Percentiles rank a stretch among this genome's conserved stretches.
phyloP scores from a whole-genome alignment of 2,888 invertebrate species.

The Crepidodera aurea region DNA sequence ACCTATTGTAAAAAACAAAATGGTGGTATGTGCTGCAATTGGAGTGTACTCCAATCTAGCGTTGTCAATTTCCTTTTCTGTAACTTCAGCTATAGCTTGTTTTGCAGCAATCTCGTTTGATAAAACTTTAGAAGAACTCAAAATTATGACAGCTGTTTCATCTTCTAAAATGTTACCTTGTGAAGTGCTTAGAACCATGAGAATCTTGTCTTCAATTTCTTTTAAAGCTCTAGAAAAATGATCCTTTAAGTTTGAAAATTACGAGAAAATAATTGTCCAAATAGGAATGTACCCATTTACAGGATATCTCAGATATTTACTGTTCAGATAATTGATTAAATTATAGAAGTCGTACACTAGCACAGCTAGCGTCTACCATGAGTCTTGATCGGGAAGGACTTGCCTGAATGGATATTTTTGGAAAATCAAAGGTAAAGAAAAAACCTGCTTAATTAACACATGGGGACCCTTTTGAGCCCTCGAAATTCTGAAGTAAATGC shows the following conservation, averaged over 20 bases:
- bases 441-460: too few relatives aligned
- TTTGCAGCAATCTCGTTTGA: constrained; percentile 92
- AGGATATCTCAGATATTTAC: too few relatives aligned
- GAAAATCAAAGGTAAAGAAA: too few relatives aligned
- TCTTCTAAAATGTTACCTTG: constrained; percentile 88
- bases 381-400: too few relatives aligned
- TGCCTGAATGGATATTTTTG: too few relatives aligned
- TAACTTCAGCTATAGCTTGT: constrained; percentile 87
- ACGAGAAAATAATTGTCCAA: too few relatives aligned
- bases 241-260: background rate
- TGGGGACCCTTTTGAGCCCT: too few relatives aligned
- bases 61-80: constrained; percentile 88
- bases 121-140: constrained; percentile 89
- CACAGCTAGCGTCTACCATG: too few relatives aligned
- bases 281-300: too few relatives aligned
- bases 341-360: too few relatives aligned
- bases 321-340: too few relatives aligned
- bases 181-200: constrained; percentile 77
- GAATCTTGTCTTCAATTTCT: constrained; percentile 91
- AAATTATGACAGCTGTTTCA: constrained; percentile 86
- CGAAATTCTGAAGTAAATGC: too few relatives aligned
- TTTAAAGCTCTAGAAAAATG: constrained; percentile 69
- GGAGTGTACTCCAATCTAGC: constrained; percentile 88
- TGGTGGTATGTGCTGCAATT: constrained; percentile 88
- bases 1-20: constrained; percentile 91